phyloP scores from a whole-genome alignment of 1,140 invertebrate genomes.

The Trichoplusia ni region DNA sequence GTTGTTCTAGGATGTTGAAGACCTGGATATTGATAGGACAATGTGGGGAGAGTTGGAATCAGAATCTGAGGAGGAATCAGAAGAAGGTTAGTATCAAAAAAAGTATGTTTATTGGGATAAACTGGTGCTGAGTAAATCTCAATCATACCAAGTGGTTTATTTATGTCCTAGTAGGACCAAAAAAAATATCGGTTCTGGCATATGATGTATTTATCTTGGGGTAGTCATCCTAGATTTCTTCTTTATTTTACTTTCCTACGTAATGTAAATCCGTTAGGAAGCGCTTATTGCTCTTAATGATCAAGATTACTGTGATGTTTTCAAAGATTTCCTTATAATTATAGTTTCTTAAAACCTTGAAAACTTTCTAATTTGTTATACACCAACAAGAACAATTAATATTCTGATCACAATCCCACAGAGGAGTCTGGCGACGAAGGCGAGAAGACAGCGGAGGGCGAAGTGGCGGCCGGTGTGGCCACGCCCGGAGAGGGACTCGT shows the following conservation, averaged over 20 bases:
- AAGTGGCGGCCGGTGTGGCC: conserved; percentile 87
- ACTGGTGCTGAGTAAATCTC: no score
- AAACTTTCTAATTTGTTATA: no score
- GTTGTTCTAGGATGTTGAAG: conserved; percentile 85
- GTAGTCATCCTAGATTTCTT: no score
- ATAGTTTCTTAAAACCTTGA: not conserved
- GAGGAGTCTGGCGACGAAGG: conserved; percentile 67
- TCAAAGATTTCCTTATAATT: no score
- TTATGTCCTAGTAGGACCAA: not conserved
- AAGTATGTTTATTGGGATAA: not conserved
- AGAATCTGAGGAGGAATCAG: conserved; percentile 95
- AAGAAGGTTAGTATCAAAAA: conserved; percentile 86
- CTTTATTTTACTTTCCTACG: no score
- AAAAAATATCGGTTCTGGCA: no score
- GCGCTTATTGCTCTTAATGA: no score
- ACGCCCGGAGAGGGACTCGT: conserved; percentile 94
- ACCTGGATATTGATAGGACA: conserved; percentile 95
- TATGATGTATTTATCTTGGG: no score
- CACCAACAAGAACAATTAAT: no score
- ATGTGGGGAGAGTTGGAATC: conserved; percentile 99
- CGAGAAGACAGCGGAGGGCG: conserved; percentile 90
- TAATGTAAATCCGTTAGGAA: no score
- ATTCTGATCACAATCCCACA: conserved; percentile 17
- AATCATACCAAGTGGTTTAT: no score
- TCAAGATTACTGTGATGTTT: no score